Evolutionary conservation across 2,888 invertebrate genomes (phyloP), one percentile per base, ranked within the genome.

Genomic region (Nomada flava): DNA sequence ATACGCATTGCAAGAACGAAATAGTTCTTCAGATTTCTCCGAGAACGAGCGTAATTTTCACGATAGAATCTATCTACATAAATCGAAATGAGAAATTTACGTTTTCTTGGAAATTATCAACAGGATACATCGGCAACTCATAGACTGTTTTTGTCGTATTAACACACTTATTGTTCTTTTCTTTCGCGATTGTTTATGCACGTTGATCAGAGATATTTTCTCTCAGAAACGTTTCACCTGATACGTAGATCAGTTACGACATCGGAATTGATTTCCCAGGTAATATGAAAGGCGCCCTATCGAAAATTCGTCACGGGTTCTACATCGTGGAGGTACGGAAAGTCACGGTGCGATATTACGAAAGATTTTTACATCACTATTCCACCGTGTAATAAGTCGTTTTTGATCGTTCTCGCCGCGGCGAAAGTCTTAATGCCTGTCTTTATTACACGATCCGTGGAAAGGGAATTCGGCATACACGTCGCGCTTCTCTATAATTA

Each of bases 341-440:
- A 64, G 62, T 75, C 53, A 60, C 26, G 59, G 55, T 44, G 44
- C 13, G 29, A 20, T 10, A 64, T 81, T 78, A 75, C 74, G 83
- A 76, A 79, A 85, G 70, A 20, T 36, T 64, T 80, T 85, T 83
- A 65, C 81, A 72, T 80, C 83, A 86, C 29, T 78, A n/a, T 53
- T 62, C 42, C 62, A 53, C 67, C 53, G 52, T 71, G 69, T 79
- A 65, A 72, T 65, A 62, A 55, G 72, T 42, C 47, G 59, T 82
- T 76, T 79, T 76, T 50, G 29, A 78, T 78, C 76, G 64, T 36
- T 73, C 15, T 23, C 23, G 50, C 50, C n/a, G 52, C 62, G 69
- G 82, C 85, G 79, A 76, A 80, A 86, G 70, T 78, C 47, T 47
- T 23, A 50, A 59, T 11, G 65, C 53, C 53, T n/a, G 1, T 11